Evolutionary conservation across 1,140 invertebrate genomes (phyloP).

Genomic region (Drosophila seguyi): DNA sequence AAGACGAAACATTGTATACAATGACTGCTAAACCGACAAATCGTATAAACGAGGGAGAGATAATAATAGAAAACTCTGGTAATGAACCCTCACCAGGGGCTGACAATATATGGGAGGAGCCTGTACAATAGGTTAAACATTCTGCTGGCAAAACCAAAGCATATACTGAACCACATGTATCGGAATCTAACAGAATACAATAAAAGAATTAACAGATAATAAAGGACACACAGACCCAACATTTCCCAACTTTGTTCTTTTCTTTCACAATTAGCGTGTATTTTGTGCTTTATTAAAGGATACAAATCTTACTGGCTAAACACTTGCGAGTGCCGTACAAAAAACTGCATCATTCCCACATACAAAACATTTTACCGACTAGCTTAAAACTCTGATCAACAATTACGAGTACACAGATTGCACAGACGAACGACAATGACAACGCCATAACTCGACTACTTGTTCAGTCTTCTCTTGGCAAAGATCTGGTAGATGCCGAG

Average conservation of each 20-base stretch:
- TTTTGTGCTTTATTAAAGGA: constrained; percentile 14
- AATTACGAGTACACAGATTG: constrained; percentile 38
- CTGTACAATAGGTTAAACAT: constrained; percentile 64
- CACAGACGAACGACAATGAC: background rate
- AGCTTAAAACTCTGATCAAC: constrained; percentile 48
- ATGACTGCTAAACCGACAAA: constrained; percentile 74
- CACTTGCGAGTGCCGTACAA: constrained; percentile 31
- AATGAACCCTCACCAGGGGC: constrained; percentile 59
- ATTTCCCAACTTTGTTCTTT: background rate
- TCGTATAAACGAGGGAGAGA: constrained; percentile 39
- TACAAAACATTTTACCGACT: constrained; percentile 35
- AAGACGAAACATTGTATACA: constrained; percentile 50
- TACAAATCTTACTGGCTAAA: constrained; percentile 28
- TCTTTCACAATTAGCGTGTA: constrained; percentile 29
- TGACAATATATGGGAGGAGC: constrained; percentile 79
- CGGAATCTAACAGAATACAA: constrained; percentile 58
- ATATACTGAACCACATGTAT: constrained; percentile 54
- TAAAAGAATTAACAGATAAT: constrained; percentile 72
- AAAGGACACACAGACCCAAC: constrained; percentile 83
- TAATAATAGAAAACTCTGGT: constrained; percentile 38
- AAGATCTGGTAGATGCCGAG: constrained; percentile 87
- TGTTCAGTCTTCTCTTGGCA: constrained; percentile 77
- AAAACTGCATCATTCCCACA: constrained; percentile 15
- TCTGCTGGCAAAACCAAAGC: constrained; percentile 32
- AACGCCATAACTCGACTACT: constrained; percentile 33